phyloP scores from a whole-genome alignment of 2,797 vertebrate genomes.

The Urosaurus nigricauda region DNA sequence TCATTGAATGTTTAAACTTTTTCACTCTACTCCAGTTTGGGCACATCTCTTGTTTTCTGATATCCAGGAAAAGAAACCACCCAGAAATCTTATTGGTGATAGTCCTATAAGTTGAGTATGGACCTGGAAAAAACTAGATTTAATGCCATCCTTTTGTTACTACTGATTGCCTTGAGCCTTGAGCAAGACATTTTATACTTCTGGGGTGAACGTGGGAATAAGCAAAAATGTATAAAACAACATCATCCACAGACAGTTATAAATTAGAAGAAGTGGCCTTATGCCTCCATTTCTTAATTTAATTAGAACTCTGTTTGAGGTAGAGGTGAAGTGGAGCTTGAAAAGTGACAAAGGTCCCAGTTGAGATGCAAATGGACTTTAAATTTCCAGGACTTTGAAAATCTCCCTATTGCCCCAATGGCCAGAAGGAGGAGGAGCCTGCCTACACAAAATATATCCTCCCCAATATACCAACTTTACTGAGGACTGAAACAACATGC shows the following conservation, averaged over 20 bases:
- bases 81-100: not conserved
- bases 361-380: no score
- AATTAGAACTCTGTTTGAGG: not conserved
- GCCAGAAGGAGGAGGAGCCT: no score
- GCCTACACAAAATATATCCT: no score
- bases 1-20: not conserved
- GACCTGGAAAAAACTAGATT: not conserved
- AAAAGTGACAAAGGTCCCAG: not conserved
- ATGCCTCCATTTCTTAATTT: not conserved
- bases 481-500: no score
- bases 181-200: not conserved
- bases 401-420: no score
- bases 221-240: not conserved
- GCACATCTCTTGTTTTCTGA: not conserved
- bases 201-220: not conserved
- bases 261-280: no score
- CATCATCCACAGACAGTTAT: rapidly evolving
- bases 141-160: not conserved
- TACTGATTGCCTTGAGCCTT: not conserved
- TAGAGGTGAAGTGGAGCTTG: not conserved
- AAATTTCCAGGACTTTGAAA: no score
- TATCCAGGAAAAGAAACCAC: not conserved
- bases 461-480: no score
- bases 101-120: not conserved
- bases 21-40: not conserved